Percentiles rank a stretch among this genome's conserved stretches.
These are phyloP conservation scores for Zapus hudsonius DNA, from an alignment of 2,113 vertebrate species.

Conservation along the genomic window DNA sequence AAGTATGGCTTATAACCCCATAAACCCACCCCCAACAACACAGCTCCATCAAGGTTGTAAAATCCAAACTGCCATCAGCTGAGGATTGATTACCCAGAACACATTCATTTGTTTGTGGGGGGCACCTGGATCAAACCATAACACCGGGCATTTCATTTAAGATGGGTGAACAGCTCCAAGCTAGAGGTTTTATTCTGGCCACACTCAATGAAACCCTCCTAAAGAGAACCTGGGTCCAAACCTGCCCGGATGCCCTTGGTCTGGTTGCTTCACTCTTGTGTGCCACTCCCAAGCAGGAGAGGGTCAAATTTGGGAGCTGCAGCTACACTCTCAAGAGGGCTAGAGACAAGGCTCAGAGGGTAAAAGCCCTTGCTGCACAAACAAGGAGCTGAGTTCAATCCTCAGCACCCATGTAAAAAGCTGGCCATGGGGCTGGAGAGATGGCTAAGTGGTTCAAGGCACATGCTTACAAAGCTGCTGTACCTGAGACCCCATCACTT, in stretches of 20 bases:
- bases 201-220: constrained; percentile 22
- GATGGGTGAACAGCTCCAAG: constrained; percentile 6
- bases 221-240: constrained; percentile 36
- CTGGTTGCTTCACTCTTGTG: neutral
- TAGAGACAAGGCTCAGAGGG: neutral
- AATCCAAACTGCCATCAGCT: no score
- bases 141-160: constrained; percentile 37
- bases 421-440: no score
- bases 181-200: neutral
- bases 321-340: no score
- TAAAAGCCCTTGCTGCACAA: neutral
- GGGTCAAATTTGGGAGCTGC: neutral
- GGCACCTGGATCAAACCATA: no score
- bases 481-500: neutral
- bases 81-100: no score
- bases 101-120: no score
- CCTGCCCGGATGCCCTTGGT: neutral
- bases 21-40: no score
- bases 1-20: no score
- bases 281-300: neutral
- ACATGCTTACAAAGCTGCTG: no score
- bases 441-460: no score
- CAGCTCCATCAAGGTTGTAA: no score
- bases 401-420: neutral
- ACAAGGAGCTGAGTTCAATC: neutral